phyloP scores from a whole-genome alignment of 2,888 invertebrate genomes.

The Lymantria dispar region DNA sequence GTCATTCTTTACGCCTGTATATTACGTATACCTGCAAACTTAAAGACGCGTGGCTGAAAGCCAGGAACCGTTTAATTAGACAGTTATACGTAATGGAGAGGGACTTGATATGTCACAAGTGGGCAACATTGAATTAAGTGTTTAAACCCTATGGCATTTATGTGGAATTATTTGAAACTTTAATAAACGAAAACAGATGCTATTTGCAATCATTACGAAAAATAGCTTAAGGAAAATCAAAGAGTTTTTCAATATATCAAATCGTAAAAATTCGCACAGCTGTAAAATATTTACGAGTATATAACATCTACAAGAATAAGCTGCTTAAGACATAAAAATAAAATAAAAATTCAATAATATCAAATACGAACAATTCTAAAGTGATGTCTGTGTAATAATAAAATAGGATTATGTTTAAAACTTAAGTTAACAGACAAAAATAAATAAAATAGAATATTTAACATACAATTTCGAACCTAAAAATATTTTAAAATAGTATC shows the following conservation, averaged over 20 bases:
- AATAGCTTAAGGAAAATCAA: neutral
- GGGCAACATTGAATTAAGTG: conserved; percentile 14
- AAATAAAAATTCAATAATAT: neutral
- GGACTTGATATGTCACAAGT: conserved; percentile 33
- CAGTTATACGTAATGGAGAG: conserved; percentile 46
- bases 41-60: conserved; percentile 36
- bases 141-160: neutral
- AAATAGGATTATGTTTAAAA: neutral
- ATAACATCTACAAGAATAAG: neutral
- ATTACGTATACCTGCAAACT: conserved; percentile 29
- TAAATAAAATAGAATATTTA: too few species aligned
- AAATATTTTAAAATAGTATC: too few species aligned
- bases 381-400: neutral
- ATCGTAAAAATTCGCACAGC: conserved; percentile 1
- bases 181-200: neutral
- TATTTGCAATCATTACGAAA: neutral
- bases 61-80: conserved; percentile 45
- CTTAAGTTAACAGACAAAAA: too few species aligned
- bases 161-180: neutral
- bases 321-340: neutral
- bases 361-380: neutral
- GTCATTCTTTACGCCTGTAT: conserved; percentile 4
- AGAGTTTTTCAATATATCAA: neutral
- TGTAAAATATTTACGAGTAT: neutral
- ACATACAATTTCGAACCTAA: too few species aligned